Evolutionary conservation across 2,888 invertebrate genomes (phyloP).

Genomic region (Leptothorax acervorum): DNA sequence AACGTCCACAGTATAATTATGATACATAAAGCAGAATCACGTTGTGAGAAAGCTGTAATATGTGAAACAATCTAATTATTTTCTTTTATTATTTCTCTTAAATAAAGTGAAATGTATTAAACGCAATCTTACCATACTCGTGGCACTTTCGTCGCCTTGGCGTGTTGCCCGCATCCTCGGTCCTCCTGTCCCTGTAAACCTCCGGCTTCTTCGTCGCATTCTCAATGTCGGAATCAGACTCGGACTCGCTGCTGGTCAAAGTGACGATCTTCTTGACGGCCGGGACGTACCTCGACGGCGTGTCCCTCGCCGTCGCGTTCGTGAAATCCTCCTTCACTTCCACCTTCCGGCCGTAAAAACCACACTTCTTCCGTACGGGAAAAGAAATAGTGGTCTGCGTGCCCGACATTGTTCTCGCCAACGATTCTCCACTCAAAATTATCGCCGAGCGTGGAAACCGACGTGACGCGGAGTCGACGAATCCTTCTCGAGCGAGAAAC

Average conservation of each 20-base stretch:
- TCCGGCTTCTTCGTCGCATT: slow-evolving; percentile 63
- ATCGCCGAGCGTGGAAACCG: background rate
- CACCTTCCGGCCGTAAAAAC: slow-evolving; percentile 80
- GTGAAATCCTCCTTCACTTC: slow-evolving; percentile 76
- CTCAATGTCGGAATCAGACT: slow-evolving; percentile 80
- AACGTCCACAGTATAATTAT: background rate
- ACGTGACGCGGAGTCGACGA: background rate
- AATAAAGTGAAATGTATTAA: background rate
- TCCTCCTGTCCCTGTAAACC: background rate
- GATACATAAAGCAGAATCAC: background rate
- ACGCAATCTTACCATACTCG: slow-evolving; percentile 65
- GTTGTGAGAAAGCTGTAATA: background rate
- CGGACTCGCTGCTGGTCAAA: slow-evolving; percentile 82
- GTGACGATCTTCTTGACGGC: slow-evolving; percentile 81
- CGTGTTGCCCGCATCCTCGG: slow-evolving; percentile 52
- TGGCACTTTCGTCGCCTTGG: slow-evolving; percentile 69
- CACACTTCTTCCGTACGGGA: slow-evolving; percentile 85
- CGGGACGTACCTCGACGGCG: slow-evolving; percentile 75
- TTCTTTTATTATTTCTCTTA: no score
- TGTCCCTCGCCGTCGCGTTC: slow-evolving; percentile 74
- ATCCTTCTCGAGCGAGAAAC: background rate
- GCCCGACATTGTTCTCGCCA: slow-evolving; percentile 79
- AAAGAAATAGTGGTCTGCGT: slow-evolving; percentile 87
- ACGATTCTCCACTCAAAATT: background rate
- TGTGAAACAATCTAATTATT: background rate